Evolutionary conservation across 2,113 vertebrate species (phyloP), one percentile per base, ranked within the genome.

Genomic region (Peromyscus polionotus): DNA sequence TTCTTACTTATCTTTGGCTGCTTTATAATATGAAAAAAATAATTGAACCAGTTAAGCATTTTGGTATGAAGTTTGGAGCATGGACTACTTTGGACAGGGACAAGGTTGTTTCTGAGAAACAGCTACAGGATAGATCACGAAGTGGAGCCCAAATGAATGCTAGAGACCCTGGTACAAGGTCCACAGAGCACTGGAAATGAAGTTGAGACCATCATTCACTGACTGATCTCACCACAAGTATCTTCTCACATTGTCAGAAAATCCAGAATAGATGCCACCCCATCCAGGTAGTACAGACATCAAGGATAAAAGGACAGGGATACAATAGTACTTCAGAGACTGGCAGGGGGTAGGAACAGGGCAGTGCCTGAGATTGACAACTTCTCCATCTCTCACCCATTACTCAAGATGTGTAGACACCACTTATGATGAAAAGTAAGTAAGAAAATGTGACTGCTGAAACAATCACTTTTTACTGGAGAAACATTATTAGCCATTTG

Each of bases 321-420:
- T 45, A 94, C 12, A 16, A 33, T 16, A 54, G 24, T 11, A 22
- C 24, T 20, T 20, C 26, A 63, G 48, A 92, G 8, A 31, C 39
- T 1, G 22, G 3, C 10, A n/a, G 2, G 14, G 39, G 10, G 16
- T 20, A 2, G 20, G 9, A 17, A 31, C 0, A 2, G 36, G 13
- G 3, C 13, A 65, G 36, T 54, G 65, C 7, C 59, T 13, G 31
- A 68, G 31, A 48, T 24, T 36, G 11, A 86, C 0, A 61, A 20
- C 22, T 76, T 90, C 42, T 57, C 33, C 45, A 17, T 67, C 61
- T 77, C 73, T 84, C 8, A 63, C 3, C 5, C 24, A 24, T 65
- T 14, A 42, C 11, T 17, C n/a, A n/a, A 85, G 54, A 22, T 26
- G 6, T 5, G 31, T 11, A 42, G 81, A 73, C 39, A 92, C 8